phyloP scores from a whole-genome alignment of 2,888 invertebrate species.

The Clivina fossor region DNA sequence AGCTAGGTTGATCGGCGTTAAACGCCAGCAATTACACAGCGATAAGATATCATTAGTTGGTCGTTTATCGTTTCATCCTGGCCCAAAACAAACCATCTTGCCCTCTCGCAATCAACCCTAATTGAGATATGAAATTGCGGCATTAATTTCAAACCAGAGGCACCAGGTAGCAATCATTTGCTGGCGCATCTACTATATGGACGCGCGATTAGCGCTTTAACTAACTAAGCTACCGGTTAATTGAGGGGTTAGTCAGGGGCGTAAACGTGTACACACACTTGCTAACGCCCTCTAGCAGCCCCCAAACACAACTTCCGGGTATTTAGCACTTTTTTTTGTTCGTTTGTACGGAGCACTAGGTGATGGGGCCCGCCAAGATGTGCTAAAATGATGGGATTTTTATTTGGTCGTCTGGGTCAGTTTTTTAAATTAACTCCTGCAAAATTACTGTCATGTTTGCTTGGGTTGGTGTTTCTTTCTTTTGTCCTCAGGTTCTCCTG shows the following conservation, averaged over 20 bases:
- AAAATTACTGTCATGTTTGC: too few relatives aligned
- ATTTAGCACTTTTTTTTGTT: too few relatives aligned
- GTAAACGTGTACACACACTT: conserved; percentile 43
- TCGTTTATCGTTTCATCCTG: conserved; percentile 32
- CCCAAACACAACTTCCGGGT: conserved; percentile 12
- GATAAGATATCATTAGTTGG: conserved; percentile 32
- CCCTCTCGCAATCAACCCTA: conserved; percentile 13
- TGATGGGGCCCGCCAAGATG: too few relatives aligned
- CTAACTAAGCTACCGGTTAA: conserved; percentile 53
- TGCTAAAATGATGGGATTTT: too few relatives aligned
- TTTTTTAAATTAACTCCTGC: too few relatives aligned
- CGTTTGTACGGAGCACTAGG: too few relatives aligned
- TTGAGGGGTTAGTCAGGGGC: conserved; percentile 53
- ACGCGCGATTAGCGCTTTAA: conserved; percentile 43
- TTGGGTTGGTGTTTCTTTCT: too few relatives aligned
- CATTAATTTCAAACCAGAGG: conserved; percentile 26
- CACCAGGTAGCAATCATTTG: conserved; percentile 51
- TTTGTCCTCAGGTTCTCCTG: too few relatives aligned
- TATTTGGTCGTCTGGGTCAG: too few relatives aligned
- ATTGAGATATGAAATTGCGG: conserved; percentile 34
- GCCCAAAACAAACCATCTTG: too few relatives aligned
- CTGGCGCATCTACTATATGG: conserved; percentile 32
- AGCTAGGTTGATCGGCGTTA: background rate
- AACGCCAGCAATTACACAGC: conserved; percentile 13
- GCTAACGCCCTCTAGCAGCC: conserved; percentile 2